A percentile compares a stretch with the other conserved stretches of the same genome.
Conservation (phyloP, 2,888 invertebrate genomes). For the Idaea biselata region DNA sequence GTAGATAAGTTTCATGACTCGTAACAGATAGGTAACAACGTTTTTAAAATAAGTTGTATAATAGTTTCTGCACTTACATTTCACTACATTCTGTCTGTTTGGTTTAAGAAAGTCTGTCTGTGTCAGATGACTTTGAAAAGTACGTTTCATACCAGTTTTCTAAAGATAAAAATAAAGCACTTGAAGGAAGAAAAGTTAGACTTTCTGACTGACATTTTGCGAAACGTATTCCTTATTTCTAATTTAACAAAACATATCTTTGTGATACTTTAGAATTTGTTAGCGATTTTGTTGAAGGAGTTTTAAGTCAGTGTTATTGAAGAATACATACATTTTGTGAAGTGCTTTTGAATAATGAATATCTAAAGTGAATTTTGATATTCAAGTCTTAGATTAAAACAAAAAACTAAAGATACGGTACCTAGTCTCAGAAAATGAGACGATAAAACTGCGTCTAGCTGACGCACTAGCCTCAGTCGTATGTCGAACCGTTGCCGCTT, state of each 20-base stretch:
- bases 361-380: too few relatives aligned
- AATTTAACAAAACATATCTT: neutral
- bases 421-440: too few relatives aligned
- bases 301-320: neutral
- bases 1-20: too few relatives aligned
- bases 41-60: too few relatives aligned
- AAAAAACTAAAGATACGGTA: too few relatives aligned
- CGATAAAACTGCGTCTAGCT: too few relatives aligned
- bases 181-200: conserved; percentile 18
- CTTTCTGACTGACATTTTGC: conserved; percentile 26
- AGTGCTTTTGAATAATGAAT: neutral
- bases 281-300: neutral
- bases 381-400: too few relatives aligned
- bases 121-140: conserved; percentile 61
- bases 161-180: conserved; percentile 42
- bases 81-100: conserved; percentile 61
- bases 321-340: neutral
- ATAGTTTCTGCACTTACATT: conserved; percentile 44
- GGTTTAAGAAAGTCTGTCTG: conserved; percentile 62
- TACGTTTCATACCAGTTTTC: conserved; percentile 42
- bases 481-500: too few relatives aligned
- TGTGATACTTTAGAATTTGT: neutral
- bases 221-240: conserved; percentile 7
- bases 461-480: too few relatives aligned
- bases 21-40: too few relatives aligned